Percentiles rank a stretch among this genome's conserved stretches.
Conservation (phyloP, 2,113 vertebrate genomes). For the Cardinalis cardinalis region DNA sequence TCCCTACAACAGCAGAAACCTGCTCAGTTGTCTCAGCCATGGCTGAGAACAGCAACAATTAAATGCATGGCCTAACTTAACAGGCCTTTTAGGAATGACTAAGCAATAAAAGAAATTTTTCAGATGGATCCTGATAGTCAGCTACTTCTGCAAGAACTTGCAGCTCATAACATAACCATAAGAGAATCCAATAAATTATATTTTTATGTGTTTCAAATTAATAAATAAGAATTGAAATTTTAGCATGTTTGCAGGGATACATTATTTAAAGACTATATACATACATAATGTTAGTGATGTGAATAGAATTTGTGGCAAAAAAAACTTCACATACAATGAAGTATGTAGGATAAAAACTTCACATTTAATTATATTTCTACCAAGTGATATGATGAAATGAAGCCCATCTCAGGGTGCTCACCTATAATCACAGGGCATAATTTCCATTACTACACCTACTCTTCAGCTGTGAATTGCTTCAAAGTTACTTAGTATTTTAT, state of each 20-base stretch:
- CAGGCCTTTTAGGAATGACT: neutral
- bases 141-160: neutral
- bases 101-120: neutral
- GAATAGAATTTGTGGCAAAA: neutral
- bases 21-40: neutral
- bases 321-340: neutral
- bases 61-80: neutral
- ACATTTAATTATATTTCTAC: neutral
- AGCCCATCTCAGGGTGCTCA: neutral
- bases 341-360: neutral
- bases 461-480: neutral
- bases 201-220: neutral
- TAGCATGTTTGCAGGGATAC: neutral
- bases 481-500: neutral
- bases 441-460: neutral
- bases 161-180: accelerated
- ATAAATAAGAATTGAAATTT: neutral
- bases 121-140: neutral
- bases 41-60: neutral
- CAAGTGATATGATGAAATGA: neutral
- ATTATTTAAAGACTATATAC: accelerated
- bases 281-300: neutral
- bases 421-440: neutral
- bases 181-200: neutral
- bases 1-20: neutral